phyloP scores from a whole-genome alignment of 1,140 invertebrate species.

The Pararge aegeria region DNA sequence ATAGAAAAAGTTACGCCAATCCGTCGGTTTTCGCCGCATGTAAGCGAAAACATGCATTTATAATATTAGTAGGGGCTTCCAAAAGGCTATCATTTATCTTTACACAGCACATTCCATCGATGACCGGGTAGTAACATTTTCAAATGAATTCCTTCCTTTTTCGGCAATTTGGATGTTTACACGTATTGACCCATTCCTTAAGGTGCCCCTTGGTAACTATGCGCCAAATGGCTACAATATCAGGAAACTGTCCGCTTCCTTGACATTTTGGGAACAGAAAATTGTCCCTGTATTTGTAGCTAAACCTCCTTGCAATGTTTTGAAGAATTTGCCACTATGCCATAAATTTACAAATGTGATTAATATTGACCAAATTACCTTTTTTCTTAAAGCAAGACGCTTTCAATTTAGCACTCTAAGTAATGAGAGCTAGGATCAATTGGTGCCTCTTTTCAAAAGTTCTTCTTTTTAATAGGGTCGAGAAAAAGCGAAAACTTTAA shows the following conservation, averaged over 20 bases:
- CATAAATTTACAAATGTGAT: too few relatives aligned
- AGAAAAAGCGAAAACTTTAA: too few relatives aligned
- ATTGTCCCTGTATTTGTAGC: too few relatives aligned
- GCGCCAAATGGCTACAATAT: background rate
- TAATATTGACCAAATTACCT: too few relatives aligned
- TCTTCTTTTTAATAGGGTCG: background rate
- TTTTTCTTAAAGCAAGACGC: background rate
- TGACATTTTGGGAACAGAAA: background rate
- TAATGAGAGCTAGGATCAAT: too few relatives aligned
- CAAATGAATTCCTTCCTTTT: slow-evolving; percentile 46
- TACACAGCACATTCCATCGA: slow-evolving; percentile 42
- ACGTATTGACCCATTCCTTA: slow-evolving; percentile 52
- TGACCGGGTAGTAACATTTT: slow-evolving; percentile 47
- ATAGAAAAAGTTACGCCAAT: too few relatives aligned
- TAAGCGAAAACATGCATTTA: background rate
- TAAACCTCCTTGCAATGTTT: too few relatives aligned
- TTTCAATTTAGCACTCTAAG: background rate
- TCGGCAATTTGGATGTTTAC: slow-evolving; percentile 49
- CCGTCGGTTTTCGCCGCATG: too few relatives aligned
- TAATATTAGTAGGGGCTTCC: slow-evolving; percentile 1
- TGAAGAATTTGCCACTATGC: too few relatives aligned
- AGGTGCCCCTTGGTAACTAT: slow-evolving; percentile 52
- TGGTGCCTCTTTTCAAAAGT: too few relatives aligned
- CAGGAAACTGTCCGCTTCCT: background rate
- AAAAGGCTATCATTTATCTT: slow-evolving; percentile 13